Conservation (phyloP, 2,797 vertebrate species). For the Poecilia gillii region DNA sequence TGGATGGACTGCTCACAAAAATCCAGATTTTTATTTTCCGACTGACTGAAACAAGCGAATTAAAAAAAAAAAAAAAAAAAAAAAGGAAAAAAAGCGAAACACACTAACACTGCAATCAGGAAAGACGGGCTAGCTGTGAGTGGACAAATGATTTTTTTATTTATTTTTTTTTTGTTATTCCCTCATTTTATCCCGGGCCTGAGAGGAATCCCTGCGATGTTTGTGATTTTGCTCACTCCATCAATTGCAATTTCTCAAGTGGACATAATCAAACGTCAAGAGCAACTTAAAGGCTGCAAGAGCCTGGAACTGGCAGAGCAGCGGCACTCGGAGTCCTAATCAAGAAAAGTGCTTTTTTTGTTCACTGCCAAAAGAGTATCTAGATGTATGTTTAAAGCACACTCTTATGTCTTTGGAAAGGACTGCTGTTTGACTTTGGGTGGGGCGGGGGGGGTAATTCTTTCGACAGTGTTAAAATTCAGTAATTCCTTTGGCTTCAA, state of each 20-base stretch:
- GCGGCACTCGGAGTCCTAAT: constrained; percentile 87
- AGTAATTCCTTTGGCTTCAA: constrained; percentile 85
- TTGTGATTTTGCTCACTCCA: constrained; percentile 80
- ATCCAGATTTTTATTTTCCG: constrained; percentile 84
- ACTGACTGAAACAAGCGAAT: constrained; percentile 54
- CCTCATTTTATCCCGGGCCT: constrained; percentile 80
- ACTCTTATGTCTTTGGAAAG: constrained; percentile 71
- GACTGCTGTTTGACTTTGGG: constrained; percentile 87
- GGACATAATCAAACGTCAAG: constrained; percentile 85
- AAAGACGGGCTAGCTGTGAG: constrained; percentile 81
- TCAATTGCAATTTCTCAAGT: constrained; percentile 87
- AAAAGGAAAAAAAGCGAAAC: constrained; percentile 38
- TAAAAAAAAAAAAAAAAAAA: constrained; percentile 39
- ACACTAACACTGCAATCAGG: constrained; percentile 55
- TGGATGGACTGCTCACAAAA: constrained; percentile 86
- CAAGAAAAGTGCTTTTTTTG: constrained; percentile 89
- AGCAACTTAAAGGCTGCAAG: constrained; percentile 85
- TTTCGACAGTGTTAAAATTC: constrained; percentile 89
- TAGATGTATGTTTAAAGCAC: constrained; percentile 94
- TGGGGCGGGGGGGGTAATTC: constrained; percentile 80
- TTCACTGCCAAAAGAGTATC: constrained; percentile 96
- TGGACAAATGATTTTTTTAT: constrained; percentile 79
- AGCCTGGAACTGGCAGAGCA: constrained; percentile 64
- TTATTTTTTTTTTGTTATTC: constrained; percentile 80
- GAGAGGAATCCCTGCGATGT: constrained; percentile 88